These are phyloP conservation scores for Apodemia zela DNA, from an alignment of 2,888 invertebrate genomes.

Conservation along the genomic window DNA sequence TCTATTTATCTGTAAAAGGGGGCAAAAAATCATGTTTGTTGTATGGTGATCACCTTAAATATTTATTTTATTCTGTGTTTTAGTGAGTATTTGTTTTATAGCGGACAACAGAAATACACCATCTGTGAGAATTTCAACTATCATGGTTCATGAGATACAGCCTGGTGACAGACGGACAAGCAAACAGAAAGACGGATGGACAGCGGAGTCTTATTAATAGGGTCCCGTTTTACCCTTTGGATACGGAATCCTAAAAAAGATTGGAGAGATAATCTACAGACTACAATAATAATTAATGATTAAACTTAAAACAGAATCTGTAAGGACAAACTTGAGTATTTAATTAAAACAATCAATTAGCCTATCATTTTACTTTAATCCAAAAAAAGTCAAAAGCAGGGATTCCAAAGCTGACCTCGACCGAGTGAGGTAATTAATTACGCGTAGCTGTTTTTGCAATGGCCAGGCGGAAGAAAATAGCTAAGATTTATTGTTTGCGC, in stretches of 20 bases:
- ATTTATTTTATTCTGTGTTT: too few relatives aligned
- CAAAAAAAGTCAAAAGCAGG: constrained; percentile 67
- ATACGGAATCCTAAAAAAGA: not conserved
- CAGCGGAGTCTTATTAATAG: too few relatives aligned
- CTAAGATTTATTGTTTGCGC: constrained; percentile 69
- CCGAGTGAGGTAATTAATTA: constrained; percentile 64
- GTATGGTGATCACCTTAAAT: too few relatives aligned
- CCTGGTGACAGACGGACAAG: too few relatives aligned
- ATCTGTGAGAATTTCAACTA: too few relatives aligned
- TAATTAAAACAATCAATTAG: constrained; percentile 28
- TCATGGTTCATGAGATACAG: too few relatives aligned
- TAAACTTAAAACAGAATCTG: not conserved
- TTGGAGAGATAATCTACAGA: not conserved
- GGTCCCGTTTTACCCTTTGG: too few relatives aligned
- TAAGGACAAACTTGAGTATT: constrained; percentile 16
- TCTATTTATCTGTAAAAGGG: too few relatives aligned
- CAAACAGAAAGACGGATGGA: too few relatives aligned
- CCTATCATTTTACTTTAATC: constrained; percentile 27
- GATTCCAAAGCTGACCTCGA: constrained; percentile 63
- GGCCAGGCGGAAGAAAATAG: constrained; percentile 43
- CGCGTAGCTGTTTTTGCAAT: constrained; percentile 68
- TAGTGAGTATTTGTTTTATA: too few relatives aligned
- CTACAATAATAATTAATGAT: not conserved
- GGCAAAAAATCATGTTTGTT: too few relatives aligned
- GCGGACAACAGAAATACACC: too few relatives aligned